Conservation (phyloP, 1,140 invertebrate genomes). For the Bilobella aurantiaca region DNA sequence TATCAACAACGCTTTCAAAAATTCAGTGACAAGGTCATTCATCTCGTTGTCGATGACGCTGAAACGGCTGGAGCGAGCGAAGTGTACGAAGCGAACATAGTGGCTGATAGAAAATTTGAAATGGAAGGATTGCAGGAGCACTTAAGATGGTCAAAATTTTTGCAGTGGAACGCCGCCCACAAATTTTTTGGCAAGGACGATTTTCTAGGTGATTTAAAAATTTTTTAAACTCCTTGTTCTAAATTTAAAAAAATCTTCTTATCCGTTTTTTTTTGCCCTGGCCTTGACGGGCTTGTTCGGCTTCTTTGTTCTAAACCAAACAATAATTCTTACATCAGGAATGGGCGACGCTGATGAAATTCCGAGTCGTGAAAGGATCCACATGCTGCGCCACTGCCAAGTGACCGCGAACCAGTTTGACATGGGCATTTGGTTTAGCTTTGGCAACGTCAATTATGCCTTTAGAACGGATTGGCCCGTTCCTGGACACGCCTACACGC, state of each 20-base stretch:
- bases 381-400: not conserved
- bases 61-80: not conserved
- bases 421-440: constrained; percentile 11
- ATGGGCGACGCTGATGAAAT: constrained; percentile 14
- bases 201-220: not conserved
- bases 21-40: constrained; percentile 1
- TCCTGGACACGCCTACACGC: not conserved
- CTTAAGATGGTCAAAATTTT: constrained; percentile 11
- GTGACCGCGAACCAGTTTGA: not conserved
- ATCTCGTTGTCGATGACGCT: constrained; percentile 9
- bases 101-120: not conserved
- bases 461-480: not conserved
- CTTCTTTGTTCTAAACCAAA: not conserved
- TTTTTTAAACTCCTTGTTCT: not conserved
- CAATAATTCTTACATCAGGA: not conserved
- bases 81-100: not conserved
- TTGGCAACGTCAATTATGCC: not conserved
- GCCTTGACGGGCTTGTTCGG: not conserved
- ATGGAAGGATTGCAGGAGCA: constrained; percentile 1
- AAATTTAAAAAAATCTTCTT: not conserved
- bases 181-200: not conserved
- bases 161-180: constrained; percentile 6
- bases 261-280: not conserved
- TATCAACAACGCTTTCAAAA: too few species aligned
- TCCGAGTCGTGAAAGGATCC: not conserved